Conservation (phyloP, 2,888 invertebrate species). For the Polydrusus cervinus region DNA sequence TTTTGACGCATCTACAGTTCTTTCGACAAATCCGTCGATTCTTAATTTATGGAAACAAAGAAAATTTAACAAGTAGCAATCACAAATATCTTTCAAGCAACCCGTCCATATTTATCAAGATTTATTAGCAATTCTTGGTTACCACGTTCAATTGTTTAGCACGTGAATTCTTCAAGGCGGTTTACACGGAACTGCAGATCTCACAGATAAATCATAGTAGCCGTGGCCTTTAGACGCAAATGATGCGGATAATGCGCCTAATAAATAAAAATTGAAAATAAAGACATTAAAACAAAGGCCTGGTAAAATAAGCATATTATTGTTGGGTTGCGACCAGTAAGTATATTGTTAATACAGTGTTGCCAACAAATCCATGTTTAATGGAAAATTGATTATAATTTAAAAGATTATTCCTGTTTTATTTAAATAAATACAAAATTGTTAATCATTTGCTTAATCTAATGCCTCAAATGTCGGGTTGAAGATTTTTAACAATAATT, state of each 20-base stretch:
- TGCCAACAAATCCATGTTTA: constrained; percentile 12
- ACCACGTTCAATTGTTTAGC: constrained; percentile 39
- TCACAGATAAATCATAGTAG: constrained; percentile 46
- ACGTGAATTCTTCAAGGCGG: constrained; percentile 27
- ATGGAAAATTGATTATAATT: not conserved
- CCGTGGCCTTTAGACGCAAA: constrained; percentile 57
- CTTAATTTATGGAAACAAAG: no score
- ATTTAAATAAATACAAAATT: no score
- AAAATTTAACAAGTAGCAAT: not conserved
- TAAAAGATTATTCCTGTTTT: no score
- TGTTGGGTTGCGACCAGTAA: constrained; percentile 41
- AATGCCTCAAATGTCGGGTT: no score
- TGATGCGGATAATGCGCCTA: constrained; percentile 64
- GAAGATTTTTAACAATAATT: no score
- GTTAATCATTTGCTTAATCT: no score
- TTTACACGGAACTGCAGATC: constrained; percentile 26
- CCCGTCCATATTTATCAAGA: not conserved
- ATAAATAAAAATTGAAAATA: constrained; percentile 69
- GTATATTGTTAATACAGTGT: constrained; percentile 20
- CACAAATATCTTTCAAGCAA: not conserved
- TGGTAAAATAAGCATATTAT: constrained; percentile 64
- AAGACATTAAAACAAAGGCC: constrained; percentile 69
- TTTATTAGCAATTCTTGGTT: constrained; percentile 1
- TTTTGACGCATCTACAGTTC: no score
- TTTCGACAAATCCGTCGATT: no score